These are phyloP conservation scores for Bovichtus variegatus DNA, from an alignment of 2,797 vertebrate species.

Conservation along the genomic window DNA sequence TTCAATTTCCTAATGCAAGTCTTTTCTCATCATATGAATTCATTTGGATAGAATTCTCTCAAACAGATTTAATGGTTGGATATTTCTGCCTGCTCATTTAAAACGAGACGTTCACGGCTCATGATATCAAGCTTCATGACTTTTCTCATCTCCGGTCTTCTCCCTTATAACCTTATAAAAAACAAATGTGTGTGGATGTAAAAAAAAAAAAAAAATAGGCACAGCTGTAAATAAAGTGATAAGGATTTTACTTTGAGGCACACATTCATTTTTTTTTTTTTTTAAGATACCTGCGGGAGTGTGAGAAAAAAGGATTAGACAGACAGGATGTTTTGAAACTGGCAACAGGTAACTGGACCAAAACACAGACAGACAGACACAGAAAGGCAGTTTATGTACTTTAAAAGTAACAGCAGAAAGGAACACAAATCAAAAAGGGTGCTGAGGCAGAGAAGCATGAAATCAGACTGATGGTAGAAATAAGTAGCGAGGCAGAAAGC, in stretches of 20 bases:
- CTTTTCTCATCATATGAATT: constrained; percentile 45
- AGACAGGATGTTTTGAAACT: not conserved
- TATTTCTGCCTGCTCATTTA: no score
- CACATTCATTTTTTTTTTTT: not conserved
- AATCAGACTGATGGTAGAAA: constrained; percentile 10
- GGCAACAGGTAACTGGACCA: not conserved
- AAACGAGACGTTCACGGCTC: constrained; percentile 27
- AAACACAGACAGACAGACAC: constrained; percentile 14
- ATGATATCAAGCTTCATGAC: constrained; percentile 19
- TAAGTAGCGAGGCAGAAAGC: not conserved
- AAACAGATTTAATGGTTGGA: constrained; percentile 56
- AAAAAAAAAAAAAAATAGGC: not conserved
- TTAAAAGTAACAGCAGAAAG: not conserved
- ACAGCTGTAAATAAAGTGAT: not conserved
- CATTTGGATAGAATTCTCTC: constrained; percentile 34
- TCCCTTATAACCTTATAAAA: constrained; percentile 8
- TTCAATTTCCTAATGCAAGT: constrained; percentile 27
- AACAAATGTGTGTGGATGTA: constrained; percentile 1
- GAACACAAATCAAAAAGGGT: constrained; percentile 1
- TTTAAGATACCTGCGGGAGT: not conserved
- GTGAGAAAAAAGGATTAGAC: constrained; percentile 2
- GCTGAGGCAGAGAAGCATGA: not conserved
- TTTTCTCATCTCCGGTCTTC: constrained; percentile 5
- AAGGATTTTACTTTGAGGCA: not conserved
- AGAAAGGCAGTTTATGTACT: not conserved